Percentiles rank a stretch among this genome's conserved stretches.
Evolutionary conservation across 2,797 vertebrate species (phyloP).

Genomic region (Pachyuromys duprasi): DNA sequence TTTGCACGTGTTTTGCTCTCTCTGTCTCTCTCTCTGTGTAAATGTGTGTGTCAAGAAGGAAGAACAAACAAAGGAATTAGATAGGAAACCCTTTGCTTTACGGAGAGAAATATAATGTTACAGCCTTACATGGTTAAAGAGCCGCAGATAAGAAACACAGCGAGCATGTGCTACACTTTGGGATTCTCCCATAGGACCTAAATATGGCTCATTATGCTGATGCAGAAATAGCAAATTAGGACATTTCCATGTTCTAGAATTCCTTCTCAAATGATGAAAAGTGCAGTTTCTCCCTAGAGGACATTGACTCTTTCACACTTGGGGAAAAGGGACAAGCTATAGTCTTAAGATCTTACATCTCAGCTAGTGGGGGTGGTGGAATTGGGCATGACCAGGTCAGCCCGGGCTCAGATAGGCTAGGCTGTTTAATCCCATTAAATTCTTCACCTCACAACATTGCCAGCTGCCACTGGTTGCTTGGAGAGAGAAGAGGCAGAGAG

Average conservation of each 20-base stretch:
- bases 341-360: conserved; percentile 68
- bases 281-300: conserved; percentile 74
- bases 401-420: conserved; percentile 49
- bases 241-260: conserved; percentile 68
- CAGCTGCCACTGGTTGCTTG: conserved; percentile 64
- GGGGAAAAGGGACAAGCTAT: conserved; percentile 62
- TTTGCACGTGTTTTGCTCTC: not conserved
- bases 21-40: not conserved
- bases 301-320: conserved; percentile 60
- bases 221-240: conserved; percentile 77
- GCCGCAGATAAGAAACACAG: conserved; percentile 65
- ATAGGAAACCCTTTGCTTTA: conserved; percentile 71
- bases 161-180: conserved; percentile 64
- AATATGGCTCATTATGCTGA: conserved; percentile 77
- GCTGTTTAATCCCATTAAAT: conserved; percentile 71
- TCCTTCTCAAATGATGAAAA: conserved; percentile 75
- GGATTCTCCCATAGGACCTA: conserved; percentile 73
- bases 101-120: conserved; percentile 69
- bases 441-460: conserved; percentile 72
- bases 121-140: conserved; percentile 24
- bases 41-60: conserved; percentile 3
- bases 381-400: conserved; percentile 48
- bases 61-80: conserved; percentile 1
- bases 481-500: not conserved
- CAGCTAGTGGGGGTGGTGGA: conserved; percentile 5